Base-by-base conservation (phyloP, 2,113 vertebrate genomes). In the Alexandromys fortis region DNA sequence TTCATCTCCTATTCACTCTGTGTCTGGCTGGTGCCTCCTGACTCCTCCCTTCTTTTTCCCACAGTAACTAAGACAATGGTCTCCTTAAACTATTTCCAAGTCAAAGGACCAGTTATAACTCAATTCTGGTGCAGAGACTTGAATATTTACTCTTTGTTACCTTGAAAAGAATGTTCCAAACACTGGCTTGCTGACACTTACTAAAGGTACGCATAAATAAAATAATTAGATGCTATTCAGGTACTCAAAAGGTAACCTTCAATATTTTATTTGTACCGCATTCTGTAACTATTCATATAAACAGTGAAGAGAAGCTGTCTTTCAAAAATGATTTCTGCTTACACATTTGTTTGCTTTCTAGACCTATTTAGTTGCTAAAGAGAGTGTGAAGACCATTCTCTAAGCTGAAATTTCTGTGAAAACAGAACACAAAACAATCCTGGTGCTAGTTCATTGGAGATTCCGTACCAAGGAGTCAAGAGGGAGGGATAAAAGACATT, bases 241-340 rank as follows among this genome's bases (percentile, higher is more conserved):
- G 45, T 88, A 79, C 65, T 94, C 47, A 92, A 75, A 96, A 92
- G 77, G 28, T 2, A 92, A 52, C 3, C 70, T 86, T 81, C 73
- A 76, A 87, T 93, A 61, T 70, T 89, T 68, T 12, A 42, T 38
- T 68, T 89, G 58, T 81, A 61, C 12, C 92, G 86, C 9, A 77
- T 82, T 75, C 45, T 87, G 77, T 79, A 79, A 81, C 70, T 81
- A 76, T 90, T 94, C 67, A 76, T 26, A 86, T 58, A 95, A 81
- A 81, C 47, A 87, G 47, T 47, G 13, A 61, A 45, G 81, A 33
- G 47, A 76, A 76, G 28, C 28, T 33, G 2, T 75, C 65, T 89
- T 94, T 95, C 78, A 89, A 94, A 94, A 79, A 13, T 70, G 63
- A 86, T 19, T 85, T 79, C 65, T 76, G 90, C 19, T 93, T 81